Evolutionary conservation across 2,888 invertebrate genomes (phyloP).

Genomic region (Dyspetes luteomarginatus): DNA sequence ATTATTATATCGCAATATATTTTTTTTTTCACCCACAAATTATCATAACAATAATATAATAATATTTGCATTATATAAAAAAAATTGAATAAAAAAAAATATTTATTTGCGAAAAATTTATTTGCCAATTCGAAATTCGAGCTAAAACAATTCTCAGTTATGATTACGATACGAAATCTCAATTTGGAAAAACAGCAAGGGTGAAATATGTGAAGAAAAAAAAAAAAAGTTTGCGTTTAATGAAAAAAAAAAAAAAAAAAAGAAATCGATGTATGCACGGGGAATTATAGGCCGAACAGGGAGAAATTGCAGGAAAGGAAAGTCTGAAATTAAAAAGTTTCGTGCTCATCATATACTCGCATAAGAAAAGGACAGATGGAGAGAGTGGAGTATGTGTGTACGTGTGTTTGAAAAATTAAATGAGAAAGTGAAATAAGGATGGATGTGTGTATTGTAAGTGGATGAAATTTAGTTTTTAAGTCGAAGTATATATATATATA

Average conservation of each 20-base stretch:
- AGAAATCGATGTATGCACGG: background rate
- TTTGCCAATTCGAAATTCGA: too few species aligned
- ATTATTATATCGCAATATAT: too few species aligned
- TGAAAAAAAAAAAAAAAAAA: background rate
- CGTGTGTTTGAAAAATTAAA: constrained; percentile 13
- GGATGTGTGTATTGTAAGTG: constrained; percentile 46
- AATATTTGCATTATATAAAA: too few species aligned
- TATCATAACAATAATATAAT: too few species aligned
- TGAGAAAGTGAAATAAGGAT: constrained; percentile 46
- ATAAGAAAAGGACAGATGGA: constrained; percentile 29
- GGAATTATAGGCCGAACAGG: background rate
- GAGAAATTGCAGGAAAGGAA: background rate
- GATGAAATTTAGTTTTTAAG: constrained; percentile 26
- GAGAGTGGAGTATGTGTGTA: background rate
- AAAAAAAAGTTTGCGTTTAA: background rate
- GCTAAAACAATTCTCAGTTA: background rate
- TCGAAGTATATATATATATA: constrained; percentile 41
- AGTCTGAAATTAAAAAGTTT: constrained; percentile 8
- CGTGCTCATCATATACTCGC: background rate
- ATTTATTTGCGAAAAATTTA: too few species aligned
- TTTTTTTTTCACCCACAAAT: too few species aligned
- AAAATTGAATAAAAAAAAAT: too few species aligned
- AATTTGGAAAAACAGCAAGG: background rate
- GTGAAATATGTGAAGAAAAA: background rate
- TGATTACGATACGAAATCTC: background rate